Percentiles rank a stretch among this genome's conserved stretches.
Conservation (phyloP, 2,888 invertebrate species). For the Caenorhabditis macrosperma region DNA sequence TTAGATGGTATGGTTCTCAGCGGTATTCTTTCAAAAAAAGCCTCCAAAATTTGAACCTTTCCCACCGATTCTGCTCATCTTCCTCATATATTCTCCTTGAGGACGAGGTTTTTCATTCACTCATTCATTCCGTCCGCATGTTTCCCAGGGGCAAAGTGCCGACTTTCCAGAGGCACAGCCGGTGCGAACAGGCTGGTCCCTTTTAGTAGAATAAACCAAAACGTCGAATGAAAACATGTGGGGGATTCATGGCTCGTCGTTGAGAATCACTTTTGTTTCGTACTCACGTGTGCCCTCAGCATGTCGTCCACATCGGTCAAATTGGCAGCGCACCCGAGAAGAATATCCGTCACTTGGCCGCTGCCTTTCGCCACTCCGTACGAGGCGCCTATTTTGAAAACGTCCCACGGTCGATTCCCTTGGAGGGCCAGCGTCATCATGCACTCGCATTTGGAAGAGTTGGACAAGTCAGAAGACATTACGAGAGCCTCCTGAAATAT, state of each 20-base stretch:
- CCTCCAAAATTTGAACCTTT: no score
- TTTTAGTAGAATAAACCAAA: no score
- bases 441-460: background rate
- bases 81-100: no score
- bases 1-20: no score
- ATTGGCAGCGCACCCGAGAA: background rate
- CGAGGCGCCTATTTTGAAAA: background rate
- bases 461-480: background rate
- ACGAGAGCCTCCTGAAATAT: background rate
- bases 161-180: no score
- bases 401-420: background rate
- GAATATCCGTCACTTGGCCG: background rate
- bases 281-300: background rate
- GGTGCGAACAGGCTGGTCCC: no score
- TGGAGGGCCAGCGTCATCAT: background rate
- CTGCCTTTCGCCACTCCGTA: background rate
- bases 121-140: no score
- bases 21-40: no score
- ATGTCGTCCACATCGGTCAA: background rate
- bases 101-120: no score
- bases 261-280: background rate
- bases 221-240: background rate
- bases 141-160: no score
- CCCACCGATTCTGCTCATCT: background rate
- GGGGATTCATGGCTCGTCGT: background rate